Percentiles rank a stretch among this genome's conserved stretches.
Conservation (phyloP, 1,140 invertebrate species). For the Megalonaias nervosa region DNA sequence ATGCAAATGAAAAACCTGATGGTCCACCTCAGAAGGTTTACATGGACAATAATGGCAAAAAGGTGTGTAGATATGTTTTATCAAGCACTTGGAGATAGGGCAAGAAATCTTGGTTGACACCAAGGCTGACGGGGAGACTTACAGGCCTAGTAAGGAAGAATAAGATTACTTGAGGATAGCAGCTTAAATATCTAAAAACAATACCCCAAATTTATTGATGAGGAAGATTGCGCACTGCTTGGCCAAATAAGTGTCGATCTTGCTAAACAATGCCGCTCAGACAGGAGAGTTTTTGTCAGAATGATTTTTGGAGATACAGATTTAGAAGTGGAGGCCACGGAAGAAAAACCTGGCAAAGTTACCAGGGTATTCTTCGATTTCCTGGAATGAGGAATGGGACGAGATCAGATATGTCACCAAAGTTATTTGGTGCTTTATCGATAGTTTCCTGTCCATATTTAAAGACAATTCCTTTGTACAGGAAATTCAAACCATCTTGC, state of each 20-base stretch:
- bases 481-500: too few relatives aligned
- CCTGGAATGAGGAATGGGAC: neutral
- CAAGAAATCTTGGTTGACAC: constrained; percentile 24
- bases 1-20: neutral
- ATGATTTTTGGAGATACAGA: constrained; percentile 28
- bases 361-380: constrained; percentile 18
- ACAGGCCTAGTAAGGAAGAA: constrained; percentile 2
- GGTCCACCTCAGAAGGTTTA: constrained; percentile 23
- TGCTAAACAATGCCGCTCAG: neutral
- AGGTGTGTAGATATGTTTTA: constrained; percentile 39
- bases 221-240: constrained; percentile 25
- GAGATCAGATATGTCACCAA: too few relatives aligned
- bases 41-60: constrained; percentile 4
- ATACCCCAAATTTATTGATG: constrained; percentile 19
- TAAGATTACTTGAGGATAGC: neutral
- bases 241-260: constrained; percentile 31
- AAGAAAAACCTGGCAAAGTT: constrained; percentile 14
- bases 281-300: constrained; percentile 8
- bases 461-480: too few relatives aligned
- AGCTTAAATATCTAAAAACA: constrained; percentile 8
- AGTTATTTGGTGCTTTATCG: too few relatives aligned
- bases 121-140: constrained; percentile 7
- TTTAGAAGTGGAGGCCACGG: constrained; percentile 16
- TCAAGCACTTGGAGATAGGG: constrained; percentile 37
- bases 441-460: too few relatives aligned